Percentiles rank a stretch among this genome's conserved stretches.
Conservation (phyloP, 1,140 invertebrate genomes). For the Drosophila kanapiae region DNA sequence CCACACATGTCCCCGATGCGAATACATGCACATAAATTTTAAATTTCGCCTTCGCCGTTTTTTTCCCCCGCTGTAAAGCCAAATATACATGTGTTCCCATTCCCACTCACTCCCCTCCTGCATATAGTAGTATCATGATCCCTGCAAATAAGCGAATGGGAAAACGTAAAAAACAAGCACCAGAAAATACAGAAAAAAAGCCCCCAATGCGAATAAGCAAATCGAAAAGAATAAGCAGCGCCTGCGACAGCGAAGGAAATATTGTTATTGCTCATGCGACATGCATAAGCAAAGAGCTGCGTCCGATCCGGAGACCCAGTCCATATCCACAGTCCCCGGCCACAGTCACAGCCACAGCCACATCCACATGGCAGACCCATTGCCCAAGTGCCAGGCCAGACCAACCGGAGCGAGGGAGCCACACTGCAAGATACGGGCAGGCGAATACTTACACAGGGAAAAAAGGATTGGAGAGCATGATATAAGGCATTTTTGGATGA, state of each 20-base stretch:
- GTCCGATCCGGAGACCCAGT: slow-evolving; percentile 5
- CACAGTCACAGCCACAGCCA: neutral
- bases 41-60: slow-evolving; percentile 56
- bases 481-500: neutral
- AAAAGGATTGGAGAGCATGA: neutral
- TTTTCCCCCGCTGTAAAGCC: slow-evolving; percentile 22
- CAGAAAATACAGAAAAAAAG: slow-evolving; percentile 25
- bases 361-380: slow-evolving; percentile 5
- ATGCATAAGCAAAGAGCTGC: slow-evolving; percentile 74
- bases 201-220: slow-evolving; percentile 59
- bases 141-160: slow-evolving; percentile 59
- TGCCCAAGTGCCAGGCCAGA: slow-evolving; percentile 22
- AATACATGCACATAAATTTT: slow-evolving; percentile 68
- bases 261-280: slow-evolving; percentile 81
- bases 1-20: slow-evolving; percentile 43
- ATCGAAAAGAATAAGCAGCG: slow-evolving; percentile 73
- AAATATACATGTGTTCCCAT: slow-evolving; percentile 55
- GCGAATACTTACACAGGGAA: neutral
- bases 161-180: slow-evolving; percentile 52
- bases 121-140: slow-evolving; percentile 47
- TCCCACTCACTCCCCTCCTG: slow-evolving; percentile 24
- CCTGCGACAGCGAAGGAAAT: slow-evolving; percentile 55
- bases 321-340: slow-evolving; percentile 1
- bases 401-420: slow-evolving; percentile 35
- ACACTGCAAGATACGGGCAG: slow-evolving; percentile 15